Evolutionary conservation across 2,797 vertebrate species (phyloP), one percentile per base, ranked within the genome.

Genomic region (Hyperoplus lanceolatus): DNA sequence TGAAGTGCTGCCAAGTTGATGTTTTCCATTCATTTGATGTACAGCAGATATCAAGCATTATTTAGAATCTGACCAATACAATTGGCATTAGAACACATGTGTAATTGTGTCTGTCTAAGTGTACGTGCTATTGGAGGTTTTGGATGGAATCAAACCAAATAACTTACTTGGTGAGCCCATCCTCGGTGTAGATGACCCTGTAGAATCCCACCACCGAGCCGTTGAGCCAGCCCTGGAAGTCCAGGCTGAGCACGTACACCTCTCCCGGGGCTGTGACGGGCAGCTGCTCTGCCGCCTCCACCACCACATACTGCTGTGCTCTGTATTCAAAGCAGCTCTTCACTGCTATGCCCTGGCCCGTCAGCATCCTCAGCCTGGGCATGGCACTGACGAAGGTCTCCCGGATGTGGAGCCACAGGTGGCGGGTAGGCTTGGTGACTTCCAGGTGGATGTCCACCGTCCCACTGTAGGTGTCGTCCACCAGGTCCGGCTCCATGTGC

Each of bases 151-250:
- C n/a, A 66, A 67, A 46, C 68, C 9, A 53, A 50, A 58, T 36
- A 42, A 90, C 95, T 97, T 96, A 99, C 98, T 95, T 99, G 83
- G 51, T 88, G 6, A 60, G 0, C 15, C 90, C 96, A 0, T 88
- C 38, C 78, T 98, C 98, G 1, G 49, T 82, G 86, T 99, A 99
- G 10, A 96, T 95, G 48, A 98, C 98, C 67, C 93, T 94, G 78
- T 99, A 99, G 88, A 99, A 99, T 0, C 98, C 98, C 87, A 99
- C 98, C 46, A 99, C 94, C 0, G 98, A 98, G 72, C 96, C 96
- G 0, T 96, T 97, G 59, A 99, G 96, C 95, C 94, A 95, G 71
- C 97, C 97, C 51, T 96, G 93, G 90, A 99, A 99, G 82, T 95
- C 89, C 90, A 99, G 76, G 8, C 89, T 97, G 54, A 99, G 96